phyloP scores from a whole-genome alignment of 2,797 vertebrate genomes.

The Lycodopsis pacificus region DNA sequence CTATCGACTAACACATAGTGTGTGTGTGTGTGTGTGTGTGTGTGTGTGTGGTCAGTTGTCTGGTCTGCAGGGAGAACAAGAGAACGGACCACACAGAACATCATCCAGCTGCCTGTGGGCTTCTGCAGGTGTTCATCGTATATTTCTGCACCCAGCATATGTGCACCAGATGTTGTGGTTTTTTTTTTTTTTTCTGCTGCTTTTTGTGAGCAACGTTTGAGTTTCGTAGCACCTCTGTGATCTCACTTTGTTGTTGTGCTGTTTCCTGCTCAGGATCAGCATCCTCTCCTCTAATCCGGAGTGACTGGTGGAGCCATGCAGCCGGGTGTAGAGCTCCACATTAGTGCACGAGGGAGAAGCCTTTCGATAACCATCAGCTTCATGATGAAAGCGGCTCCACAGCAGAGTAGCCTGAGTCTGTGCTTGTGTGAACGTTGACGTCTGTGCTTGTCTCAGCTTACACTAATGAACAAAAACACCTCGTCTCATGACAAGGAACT shows the following conservation, averaged over 20 bases:
- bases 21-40: not conserved
- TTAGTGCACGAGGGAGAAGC: constrained; percentile 28
- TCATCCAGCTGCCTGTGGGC: constrained; percentile 26
- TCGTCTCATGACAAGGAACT: not conserved
- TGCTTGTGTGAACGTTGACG: not conserved
- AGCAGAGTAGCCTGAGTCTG: not conserved
- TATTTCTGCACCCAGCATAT: constrained; percentile 1
- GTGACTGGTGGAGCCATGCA: constrained; percentile 36
- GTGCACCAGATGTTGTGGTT: constrained; percentile 35
- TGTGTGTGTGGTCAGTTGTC: not conserved
- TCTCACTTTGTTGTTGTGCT: not conserved
- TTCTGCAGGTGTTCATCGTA: constrained; percentile 35
- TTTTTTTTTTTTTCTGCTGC: too few relatives aligned
- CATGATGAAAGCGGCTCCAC: constrained; percentile 6
- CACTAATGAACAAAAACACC: not conserved
- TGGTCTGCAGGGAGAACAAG: not conserved
- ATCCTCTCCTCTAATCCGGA: constrained; percentile 35
- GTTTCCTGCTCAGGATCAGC: constrained; percentile 16
- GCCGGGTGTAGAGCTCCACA: constrained; percentile 25
- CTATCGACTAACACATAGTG: too few relatives aligned
- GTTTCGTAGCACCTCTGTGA: not conserved
- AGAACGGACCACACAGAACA: constrained; percentile 5
- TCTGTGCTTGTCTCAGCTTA: not conserved
- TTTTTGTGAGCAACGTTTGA: not conserved
- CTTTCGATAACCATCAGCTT: constrained; percentile 27